Evolutionary conservation across 2,888 invertebrate species (phyloP).

Genomic region (Pyrocoelia pectoralis): DNA sequence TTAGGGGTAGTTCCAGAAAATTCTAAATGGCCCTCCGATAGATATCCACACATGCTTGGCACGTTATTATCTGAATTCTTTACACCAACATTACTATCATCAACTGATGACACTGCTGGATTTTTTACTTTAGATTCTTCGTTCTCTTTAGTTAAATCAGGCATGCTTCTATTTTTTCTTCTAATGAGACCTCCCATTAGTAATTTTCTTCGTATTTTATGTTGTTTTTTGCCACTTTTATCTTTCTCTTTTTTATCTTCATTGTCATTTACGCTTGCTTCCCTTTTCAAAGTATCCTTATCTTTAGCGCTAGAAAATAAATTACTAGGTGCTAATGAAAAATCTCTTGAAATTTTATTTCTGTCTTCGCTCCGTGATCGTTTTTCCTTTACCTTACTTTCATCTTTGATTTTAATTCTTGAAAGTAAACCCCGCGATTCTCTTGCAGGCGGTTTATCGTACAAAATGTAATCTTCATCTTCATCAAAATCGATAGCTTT

Average conservation of each 20-base stretch:
- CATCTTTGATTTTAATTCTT: conserved; percentile 73
- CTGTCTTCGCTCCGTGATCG: conserved; percentile 85
- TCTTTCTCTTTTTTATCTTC: conserved; percentile 67
- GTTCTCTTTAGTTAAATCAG: conserved; percentile 85
- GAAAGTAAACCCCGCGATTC: conserved; percentile 75
- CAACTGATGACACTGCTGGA: conserved; percentile 67
- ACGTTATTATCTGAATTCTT: conserved; percentile 68
- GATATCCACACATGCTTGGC: conserved; percentile 76
- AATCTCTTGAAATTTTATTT: conserved; percentile 78
- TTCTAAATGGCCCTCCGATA: conserved; percentile 88
- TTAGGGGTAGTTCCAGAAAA: conserved; percentile 73
- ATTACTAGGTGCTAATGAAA: conserved; percentile 68
- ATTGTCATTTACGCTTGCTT: conserved; percentile 66
- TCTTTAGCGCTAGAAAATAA: conserved; percentile 50
- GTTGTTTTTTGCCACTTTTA: conserved; percentile 86
- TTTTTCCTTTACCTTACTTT: conserved; percentile 75
- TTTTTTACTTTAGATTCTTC: conserved; percentile 53
- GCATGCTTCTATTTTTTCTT: conserved; percentile 90
- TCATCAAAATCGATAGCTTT: conserved; percentile 73
- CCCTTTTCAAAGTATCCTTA: conserved; percentile 63
- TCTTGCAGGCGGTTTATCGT: conserved; percentile 72
- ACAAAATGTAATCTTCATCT: conserved; percentile 72
- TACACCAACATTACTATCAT: conserved; percentile 78
- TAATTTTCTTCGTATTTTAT: conserved; percentile 86
- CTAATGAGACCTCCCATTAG: conserved; percentile 90